A percentile compares a stretch with the other conserved stretches of the same genome.
phyloP scores from a whole-genome alignment of 2,113 vertebrate species.

The Crotophaga sulcirostris region DNA sequence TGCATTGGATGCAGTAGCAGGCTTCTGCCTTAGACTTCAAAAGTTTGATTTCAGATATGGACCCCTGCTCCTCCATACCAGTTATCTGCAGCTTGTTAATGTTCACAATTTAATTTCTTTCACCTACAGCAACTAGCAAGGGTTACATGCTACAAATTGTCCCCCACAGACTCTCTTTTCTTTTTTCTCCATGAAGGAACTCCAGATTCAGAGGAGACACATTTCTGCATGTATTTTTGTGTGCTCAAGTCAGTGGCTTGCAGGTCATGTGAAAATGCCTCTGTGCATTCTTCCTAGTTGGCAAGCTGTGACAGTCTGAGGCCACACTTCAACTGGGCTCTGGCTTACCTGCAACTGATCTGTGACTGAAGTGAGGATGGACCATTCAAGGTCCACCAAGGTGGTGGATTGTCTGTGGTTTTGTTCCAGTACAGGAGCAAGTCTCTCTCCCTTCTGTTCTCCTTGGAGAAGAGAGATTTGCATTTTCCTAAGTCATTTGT shows the following conservation, averaged over 20 bases:
- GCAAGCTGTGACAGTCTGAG: neutral
- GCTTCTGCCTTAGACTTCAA: neutral
- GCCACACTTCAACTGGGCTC: neutral
- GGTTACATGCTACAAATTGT: neutral
- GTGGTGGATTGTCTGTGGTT: neutral
- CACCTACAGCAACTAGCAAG: neutral
- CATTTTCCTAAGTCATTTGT: neutral
- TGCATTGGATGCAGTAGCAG: neutral
- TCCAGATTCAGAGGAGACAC: neutral
- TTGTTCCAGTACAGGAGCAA: neutral
- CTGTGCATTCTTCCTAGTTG: neutral
- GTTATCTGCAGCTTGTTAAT: neutral
- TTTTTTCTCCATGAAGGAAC: neutral
- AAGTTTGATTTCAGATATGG: neutral
- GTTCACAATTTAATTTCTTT: neutral
- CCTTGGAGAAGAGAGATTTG: neutral
- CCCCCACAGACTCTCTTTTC: neutral
- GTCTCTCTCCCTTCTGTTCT: neutral
- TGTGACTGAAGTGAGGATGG: neutral
- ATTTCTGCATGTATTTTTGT: neutral
- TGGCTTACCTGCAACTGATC: neutral
- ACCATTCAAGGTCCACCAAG: neutral
- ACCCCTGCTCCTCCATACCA: neutral
- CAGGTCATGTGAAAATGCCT: neutral
- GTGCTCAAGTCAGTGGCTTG: neutral